Evolutionary conservation across 2,888 invertebrate species (phyloP).

Genomic region (Sphinx pinastri): DNA sequence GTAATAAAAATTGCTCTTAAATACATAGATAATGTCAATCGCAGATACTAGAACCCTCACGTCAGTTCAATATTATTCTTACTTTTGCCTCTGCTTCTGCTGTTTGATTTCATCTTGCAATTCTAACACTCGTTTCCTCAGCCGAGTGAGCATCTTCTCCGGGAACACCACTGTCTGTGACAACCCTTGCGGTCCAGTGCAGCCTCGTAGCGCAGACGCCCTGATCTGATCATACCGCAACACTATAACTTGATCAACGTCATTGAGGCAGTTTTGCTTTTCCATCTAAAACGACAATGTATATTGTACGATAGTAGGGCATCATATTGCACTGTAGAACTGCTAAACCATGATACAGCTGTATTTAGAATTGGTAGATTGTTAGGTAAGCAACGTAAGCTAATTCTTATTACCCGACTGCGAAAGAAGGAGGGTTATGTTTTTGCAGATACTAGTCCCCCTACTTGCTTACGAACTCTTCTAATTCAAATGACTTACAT

Average conservation of each 20-base stretch:
- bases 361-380: too few species aligned
- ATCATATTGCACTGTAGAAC: too few species aligned
- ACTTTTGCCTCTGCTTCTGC: constrained; percentile 86
- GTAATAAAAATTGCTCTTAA: too few species aligned
- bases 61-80: constrained; percentile 34
- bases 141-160: constrained; percentile 78
- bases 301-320: too few species aligned
- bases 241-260: constrained; percentile 88
- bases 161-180: constrained; percentile 86
- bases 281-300: constrained; percentile 77
- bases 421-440: too few species aligned
- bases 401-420: too few species aligned
- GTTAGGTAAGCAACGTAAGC: too few species aligned
- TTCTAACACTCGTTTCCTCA: constrained; percentile 86
- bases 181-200: constrained; percentile 67
- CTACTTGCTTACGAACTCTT: background rate
- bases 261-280: constrained; percentile 91
- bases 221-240: constrained; percentile 88
- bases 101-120: constrained; percentile 86
- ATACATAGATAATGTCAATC: too few species aligned
- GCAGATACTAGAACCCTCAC: background rate
- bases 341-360: too few species aligned
- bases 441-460: too few species aligned
- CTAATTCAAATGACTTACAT: background rate
- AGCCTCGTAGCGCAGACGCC: constrained; percentile 72